These are phyloP conservation scores for Ophion costatus DNA, from an alignment of 2,888 invertebrate species.

Conservation along the genomic window DNA sequence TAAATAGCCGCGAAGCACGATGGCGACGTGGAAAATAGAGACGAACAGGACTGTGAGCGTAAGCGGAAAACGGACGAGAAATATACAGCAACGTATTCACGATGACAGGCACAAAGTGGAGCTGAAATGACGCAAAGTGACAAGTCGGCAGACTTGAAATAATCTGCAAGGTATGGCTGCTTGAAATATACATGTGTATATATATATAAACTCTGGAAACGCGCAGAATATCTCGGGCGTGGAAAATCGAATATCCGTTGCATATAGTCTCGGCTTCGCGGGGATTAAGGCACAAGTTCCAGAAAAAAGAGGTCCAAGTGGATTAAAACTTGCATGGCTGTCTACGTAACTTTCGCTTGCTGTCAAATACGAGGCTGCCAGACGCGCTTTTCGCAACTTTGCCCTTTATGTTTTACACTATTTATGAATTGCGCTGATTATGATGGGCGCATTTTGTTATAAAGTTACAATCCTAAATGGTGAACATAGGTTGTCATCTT, in stretches of 20 bases:
- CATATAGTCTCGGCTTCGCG: background rate
- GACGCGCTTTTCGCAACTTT: background rate
- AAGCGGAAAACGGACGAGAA: constrained; percentile 7
- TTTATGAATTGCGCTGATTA: background rate
- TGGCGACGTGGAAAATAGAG: constrained; percentile 21
- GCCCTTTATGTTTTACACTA: background rate
- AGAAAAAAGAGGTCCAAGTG: background rate
- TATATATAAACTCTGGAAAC: background rate
- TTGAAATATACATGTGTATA: background rate
- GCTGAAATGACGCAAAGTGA: constrained; percentile 35
- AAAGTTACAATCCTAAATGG: background rate
- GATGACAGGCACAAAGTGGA: constrained; percentile 27
- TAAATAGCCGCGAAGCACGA: constrained; percentile 43
- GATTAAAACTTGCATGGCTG: background rate
- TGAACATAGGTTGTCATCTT: background rate
- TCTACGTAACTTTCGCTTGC: background rate
- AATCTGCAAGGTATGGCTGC: constrained; percentile 24
- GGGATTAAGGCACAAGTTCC: background rate
- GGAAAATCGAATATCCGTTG: background rate
- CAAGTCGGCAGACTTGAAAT: constrained; percentile 44
- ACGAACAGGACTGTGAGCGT: background rate
- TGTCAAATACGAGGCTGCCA: background rate
- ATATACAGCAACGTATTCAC: background rate
- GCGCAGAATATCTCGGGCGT: background rate
- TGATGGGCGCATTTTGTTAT: background rate